Evolutionary conservation across 2,113 vertebrate genomes (phyloP).

Genomic region (Pionites leucogaster): DNA sequence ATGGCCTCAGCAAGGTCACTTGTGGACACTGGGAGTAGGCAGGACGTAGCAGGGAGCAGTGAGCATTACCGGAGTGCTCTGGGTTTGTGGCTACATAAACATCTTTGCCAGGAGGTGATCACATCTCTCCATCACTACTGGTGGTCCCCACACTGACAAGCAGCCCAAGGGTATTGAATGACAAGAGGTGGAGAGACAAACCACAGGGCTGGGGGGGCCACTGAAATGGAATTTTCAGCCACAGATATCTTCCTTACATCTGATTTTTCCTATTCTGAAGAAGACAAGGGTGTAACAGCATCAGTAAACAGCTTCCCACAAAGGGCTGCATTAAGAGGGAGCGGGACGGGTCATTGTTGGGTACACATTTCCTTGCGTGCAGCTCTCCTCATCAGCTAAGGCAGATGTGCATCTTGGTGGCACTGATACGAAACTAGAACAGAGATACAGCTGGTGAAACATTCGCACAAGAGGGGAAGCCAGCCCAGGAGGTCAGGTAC

Average conservation of each 20-base stretch:
- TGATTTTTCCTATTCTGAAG: not conserved
- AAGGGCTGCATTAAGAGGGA: accelerated
- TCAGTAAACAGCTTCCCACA: not conserved
- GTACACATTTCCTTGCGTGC: not conserved
- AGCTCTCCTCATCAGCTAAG: not conserved
- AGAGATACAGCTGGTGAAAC: not conserved
- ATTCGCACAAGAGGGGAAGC: not conserved
- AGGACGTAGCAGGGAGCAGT: not conserved
- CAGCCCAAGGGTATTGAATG: not conserved
- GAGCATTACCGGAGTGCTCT: not conserved
- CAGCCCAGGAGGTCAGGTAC: not conserved
- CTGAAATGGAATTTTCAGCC: not conserved
- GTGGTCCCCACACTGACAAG: accelerated
- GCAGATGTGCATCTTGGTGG: not conserved
- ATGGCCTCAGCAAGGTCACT: not conserved
- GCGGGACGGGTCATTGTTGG: accelerated
- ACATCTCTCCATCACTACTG: not conserved
- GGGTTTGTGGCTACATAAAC: not conserved
- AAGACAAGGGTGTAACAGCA: not conserved
- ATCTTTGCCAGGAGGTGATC: not conserved
- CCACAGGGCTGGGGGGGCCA: not conserved
- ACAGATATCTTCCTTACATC: not conserved
- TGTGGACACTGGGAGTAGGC: not conserved
- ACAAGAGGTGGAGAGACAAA: not conserved
- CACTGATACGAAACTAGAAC: not conserved